Evolutionary conservation across 2,797 vertebrate species (phyloP).

Genomic region (Intellagama lesueurii): DNA sequence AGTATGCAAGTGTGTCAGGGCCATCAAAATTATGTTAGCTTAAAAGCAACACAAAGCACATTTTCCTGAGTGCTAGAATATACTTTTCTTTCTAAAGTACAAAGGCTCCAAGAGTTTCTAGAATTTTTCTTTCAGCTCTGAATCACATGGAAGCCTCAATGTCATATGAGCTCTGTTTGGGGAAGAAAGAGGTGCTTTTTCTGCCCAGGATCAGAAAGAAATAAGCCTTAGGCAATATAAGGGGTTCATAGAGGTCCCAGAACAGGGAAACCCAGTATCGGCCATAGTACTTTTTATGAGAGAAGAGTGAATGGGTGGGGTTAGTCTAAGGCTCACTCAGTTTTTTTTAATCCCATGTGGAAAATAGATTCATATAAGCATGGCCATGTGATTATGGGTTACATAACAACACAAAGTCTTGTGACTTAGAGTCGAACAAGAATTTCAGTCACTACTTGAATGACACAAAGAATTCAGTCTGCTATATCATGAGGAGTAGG

Average conservation of each 20-base stretch:
- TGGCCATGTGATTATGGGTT: not conserved
- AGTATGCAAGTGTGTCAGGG: not conserved
- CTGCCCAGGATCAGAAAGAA: not conserved
- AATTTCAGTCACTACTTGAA: not conserved
- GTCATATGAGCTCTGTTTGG: not conserved
- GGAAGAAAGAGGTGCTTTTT: not conserved
- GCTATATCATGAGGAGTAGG: not conserved
- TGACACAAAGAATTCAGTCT: not conserved
- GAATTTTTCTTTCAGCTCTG: not conserved
- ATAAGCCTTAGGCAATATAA: not conserved
- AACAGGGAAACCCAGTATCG: not conserved
- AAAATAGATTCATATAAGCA: not conserved
- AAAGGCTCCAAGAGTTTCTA: not conserved
- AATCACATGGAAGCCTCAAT: constrained; percentile 3
- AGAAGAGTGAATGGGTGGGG: not conserved
- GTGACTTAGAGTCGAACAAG: not conserved
- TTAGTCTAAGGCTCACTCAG: not conserved
- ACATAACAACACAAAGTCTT: not conserved
- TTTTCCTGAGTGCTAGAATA: not conserved
- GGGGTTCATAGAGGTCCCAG: not conserved
- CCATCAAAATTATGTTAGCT: not conserved
- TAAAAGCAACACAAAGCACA: not conserved
- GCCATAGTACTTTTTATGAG: not conserved
- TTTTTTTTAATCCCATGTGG: not conserved
- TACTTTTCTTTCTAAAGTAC: not conserved